Base-by-base conservation (phyloP, 2,113 vertebrate genomes). In the Ramphastos sulfuratus region DNA sequence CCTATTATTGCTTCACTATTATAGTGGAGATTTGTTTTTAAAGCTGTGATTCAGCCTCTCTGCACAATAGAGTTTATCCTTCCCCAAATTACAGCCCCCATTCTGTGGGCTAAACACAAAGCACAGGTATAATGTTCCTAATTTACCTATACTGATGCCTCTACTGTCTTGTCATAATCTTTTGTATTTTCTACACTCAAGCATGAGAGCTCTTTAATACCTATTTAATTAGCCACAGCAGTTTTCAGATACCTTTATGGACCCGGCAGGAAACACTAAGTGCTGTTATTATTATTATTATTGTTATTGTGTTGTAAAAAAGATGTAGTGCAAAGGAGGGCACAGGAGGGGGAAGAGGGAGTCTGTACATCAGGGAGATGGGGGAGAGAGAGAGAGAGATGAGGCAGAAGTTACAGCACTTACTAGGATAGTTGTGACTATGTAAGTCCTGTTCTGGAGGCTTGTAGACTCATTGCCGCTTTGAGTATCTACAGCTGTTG, bases 351-450 rank as follows among this genome's bases (percentile, higher is more conserved):
- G 65, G 75, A 94, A 42, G 76, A 65, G 31, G 9, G 35, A 89
- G 58, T 56, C 5, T 64, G 72, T 67, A 75, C 33, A 60, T 56
- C 33, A 82, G 56, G 76, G 35, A 65, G 64, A 5, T 15, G 44
- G 12, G 21, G 42, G 21, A 87, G 54, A 90, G 33, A 21, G 30
- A 71, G 44, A 54, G 30, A 71, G 44, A 54, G 20, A 35, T 75
- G 74, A 35, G 35, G 20, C 9, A 80, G 55, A 64, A 58, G 25
- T 15, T 67, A 56, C 33, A 67, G 67, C 73, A 98, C 98, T 98
- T 97, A 99, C 99, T 92, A 99, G 96, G 95, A 99, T 99, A 7
- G 99, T 99, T 15, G 99, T 99, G 90, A 99, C 99, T 46, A 99
- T 99, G 95, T 99, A 99, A 2, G 99, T 99, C 75, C 98, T 98